Evolutionary conservation across 2,797 vertebrate species (phyloP).

Genomic region (Aselliscus stoliczkanus): DNA sequence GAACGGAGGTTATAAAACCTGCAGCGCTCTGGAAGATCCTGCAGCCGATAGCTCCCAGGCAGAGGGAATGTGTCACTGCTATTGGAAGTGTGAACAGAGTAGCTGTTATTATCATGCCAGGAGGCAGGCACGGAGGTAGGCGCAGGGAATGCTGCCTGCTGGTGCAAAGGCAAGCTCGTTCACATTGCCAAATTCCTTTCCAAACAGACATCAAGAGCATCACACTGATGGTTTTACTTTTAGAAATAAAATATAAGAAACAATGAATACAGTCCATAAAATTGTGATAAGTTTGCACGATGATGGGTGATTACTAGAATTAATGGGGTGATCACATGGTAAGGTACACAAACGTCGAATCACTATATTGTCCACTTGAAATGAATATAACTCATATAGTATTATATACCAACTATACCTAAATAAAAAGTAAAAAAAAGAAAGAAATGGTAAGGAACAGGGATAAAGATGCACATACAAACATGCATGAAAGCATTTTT

Average conservation of each 20-base stretch:
- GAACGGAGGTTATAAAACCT: neutral
- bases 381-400: neutral
- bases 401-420: neutral
- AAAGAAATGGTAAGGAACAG: neutral
- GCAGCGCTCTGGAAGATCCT: neutral
- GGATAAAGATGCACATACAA: neutral
- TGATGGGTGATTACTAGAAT: neutral
- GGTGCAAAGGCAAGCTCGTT: neutral
- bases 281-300: neutral
- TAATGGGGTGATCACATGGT: neutral
- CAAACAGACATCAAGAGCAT: neutral
- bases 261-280: neutral
- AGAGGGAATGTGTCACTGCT: neutral
- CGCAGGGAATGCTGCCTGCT: neutral
- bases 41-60: neutral
- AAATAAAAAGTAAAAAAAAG: neutral
- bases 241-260: neutral
- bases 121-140: too few relatives aligned
- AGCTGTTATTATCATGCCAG: fast-evolving
- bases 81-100: too few relatives aligned
- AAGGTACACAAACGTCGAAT: neutral
- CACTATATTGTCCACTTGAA: neutral
- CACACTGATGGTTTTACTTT: neutral
- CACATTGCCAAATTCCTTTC: neutral
- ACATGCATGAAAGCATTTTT: neutral